phyloP scores from a whole-genome alignment of 2,888 invertebrate species.

The Nycteola revayana region DNA sequence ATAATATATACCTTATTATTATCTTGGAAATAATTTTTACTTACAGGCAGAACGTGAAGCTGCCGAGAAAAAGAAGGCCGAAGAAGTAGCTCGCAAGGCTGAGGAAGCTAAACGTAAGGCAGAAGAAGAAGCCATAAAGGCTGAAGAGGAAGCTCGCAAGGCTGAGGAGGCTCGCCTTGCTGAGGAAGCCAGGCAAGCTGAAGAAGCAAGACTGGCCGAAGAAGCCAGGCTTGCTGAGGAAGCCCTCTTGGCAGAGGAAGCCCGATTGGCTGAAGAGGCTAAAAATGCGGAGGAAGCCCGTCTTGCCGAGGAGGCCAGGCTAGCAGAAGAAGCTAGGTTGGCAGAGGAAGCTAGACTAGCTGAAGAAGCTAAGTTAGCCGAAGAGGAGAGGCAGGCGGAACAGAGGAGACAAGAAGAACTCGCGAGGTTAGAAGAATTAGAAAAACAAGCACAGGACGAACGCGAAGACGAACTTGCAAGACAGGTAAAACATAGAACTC shows the following conservation, averaged over 20 bases:
- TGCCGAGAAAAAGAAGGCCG: slow-evolving; percentile 74
- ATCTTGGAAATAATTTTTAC: not conserved
- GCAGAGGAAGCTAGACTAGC: slow-evolving; percentile 60
- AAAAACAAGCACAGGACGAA: slow-evolving; percentile 84
- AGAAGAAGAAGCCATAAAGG: slow-evolving; percentile 69
- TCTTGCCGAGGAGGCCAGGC: slow-evolving; percentile 68
- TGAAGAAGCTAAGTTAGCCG: slow-evolving; percentile 53
- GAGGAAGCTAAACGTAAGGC: slow-evolving; percentile 78
- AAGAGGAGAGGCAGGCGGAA: slow-evolving; percentile 72
- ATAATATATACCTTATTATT: no score
- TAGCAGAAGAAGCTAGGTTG: slow-evolving; percentile 64
- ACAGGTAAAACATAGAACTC: slow-evolving; percentile 76
- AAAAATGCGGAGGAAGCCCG: slow-evolving; percentile 65
- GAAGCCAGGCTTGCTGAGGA: slow-evolving; percentile 64
- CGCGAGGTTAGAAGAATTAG: slow-evolving; percentile 81
- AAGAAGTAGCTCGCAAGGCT: slow-evolving; percentile 79
- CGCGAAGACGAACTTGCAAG: slow-evolving; percentile 85
- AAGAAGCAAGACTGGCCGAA: slow-evolving; percentile 69
- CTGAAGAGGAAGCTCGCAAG: slow-evolving; percentile 72
- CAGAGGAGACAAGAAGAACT: slow-evolving; percentile 81
- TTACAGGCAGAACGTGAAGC: slow-evolving; percentile 65
- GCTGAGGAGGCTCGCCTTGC: slow-evolving; percentile 74
- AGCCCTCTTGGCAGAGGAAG: slow-evolving; percentile 63
- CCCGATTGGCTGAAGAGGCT: slow-evolving; percentile 69
- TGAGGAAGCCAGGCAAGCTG: slow-evolving; percentile 61